These are phyloP conservation scores for Chaetops frenatus DNA, from an alignment of 2,113 vertebrate genomes.

Conservation along the genomic window DNA sequence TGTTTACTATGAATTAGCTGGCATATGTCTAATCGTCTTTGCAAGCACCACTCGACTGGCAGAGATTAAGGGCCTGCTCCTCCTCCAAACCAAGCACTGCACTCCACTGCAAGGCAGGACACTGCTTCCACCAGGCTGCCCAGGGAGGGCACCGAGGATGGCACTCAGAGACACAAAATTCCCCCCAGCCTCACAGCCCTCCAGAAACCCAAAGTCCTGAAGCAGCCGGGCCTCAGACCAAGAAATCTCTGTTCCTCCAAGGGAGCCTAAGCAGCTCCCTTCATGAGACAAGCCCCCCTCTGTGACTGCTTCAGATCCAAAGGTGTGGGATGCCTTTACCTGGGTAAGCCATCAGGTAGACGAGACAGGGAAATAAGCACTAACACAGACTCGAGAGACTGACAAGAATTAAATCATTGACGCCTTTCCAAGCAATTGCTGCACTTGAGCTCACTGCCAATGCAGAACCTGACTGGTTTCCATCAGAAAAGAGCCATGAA, in stretches of 20 bases:
- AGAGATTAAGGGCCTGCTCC: constrained; percentile 36
- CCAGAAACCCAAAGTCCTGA: background rate
- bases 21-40: constrained; percentile 68
- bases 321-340: background rate
- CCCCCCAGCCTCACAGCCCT: background rate
- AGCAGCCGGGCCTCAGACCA: accelerated
- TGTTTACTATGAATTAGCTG: constrained; percentile 56
- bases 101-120: background rate
- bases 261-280: background rate
- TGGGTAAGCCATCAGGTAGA: background rate
- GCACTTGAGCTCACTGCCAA: background rate
- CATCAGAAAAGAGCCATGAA: background rate
- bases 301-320: background rate
- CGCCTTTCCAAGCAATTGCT: background rate
- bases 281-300: background rate
- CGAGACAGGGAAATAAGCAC: background rate
- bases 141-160: background rate
- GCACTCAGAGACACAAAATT: background rate
- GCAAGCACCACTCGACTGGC: background rate
- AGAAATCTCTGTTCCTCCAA: background rate
- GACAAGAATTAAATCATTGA: background rate
- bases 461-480: background rate
- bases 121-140: background rate
- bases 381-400: background rate
- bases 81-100: background rate